Percentiles rank a stretch among this genome's conserved stretches.
phyloP scores from a whole-genome alignment of 2,113 vertebrate genomes.

The Pycnonotus jocosus region DNA sequence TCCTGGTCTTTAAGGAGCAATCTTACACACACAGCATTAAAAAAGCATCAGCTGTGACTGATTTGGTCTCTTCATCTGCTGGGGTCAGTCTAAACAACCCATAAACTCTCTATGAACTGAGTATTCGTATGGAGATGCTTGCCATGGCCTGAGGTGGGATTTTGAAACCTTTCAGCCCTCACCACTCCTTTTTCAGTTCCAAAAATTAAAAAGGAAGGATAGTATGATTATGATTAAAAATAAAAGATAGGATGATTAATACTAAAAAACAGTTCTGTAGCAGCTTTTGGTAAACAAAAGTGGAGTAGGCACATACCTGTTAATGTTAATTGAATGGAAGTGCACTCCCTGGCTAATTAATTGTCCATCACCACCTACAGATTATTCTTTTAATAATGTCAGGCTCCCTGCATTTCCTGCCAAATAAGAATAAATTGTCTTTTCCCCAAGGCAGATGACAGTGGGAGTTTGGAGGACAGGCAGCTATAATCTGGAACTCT shows the following conservation, averaged over 20 bases:
- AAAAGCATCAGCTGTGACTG: background rate
- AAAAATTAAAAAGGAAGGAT: background rate
- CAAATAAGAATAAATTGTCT: background rate
- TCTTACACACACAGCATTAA: background rate
- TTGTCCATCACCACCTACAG: background rate
- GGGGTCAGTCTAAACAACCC: slow-evolving; percentile 1
- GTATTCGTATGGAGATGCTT: background rate
- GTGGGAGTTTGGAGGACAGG: background rate
- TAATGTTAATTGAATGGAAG: background rate
- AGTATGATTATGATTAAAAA: too few relatives aligned
- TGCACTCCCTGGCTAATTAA: background rate
- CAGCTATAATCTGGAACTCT: background rate
- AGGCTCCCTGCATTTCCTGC: background rate
- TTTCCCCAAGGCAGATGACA: background rate
- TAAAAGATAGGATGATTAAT: background rate
- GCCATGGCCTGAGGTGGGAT: background rate
- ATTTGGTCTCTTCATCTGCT: background rate
- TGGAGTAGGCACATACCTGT: background rate
- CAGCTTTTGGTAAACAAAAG: background rate
- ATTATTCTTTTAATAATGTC: background rate
- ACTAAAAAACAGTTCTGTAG: background rate
- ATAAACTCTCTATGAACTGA: slow-evolving; percentile 13
- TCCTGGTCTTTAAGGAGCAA: background rate
- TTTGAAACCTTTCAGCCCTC: background rate
- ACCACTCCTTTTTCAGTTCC: background rate